A percentile compares a stretch with the other conserved stretches of the same genome.
Evolutionary conservation across 2,113 vertebrate genomes (phyloP).

Genomic region (Numenius arquata): DNA sequence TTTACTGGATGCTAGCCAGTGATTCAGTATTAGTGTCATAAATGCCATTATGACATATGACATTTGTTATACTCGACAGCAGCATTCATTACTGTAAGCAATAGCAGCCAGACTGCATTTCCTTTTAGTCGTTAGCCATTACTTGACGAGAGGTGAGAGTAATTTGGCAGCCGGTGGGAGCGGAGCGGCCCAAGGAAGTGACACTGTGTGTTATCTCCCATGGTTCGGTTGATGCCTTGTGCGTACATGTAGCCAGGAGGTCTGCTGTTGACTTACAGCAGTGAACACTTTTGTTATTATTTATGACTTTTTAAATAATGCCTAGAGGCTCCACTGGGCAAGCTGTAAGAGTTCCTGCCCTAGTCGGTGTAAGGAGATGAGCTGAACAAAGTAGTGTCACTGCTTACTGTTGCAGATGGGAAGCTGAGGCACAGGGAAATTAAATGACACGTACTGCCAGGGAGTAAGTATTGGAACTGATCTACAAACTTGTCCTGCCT

Average conservation of each 20-base stretch:
- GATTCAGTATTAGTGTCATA: not conserved
- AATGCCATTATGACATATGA: not conserved
- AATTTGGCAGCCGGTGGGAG: not conserved
- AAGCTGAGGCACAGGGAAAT: not conserved
- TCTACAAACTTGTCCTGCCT: not conserved
- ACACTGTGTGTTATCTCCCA: not conserved
- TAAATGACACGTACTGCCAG: not conserved
- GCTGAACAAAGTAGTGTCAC: not conserved
- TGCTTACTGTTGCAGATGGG: not conserved
- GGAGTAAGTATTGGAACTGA: not conserved
- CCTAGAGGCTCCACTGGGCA: not conserved
- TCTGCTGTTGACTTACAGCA: not conserved
- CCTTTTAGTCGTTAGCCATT: not conserved
- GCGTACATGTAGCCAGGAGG: not conserved
- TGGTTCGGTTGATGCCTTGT: not conserved
- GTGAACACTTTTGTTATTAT: not conserved
- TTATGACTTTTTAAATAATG: not conserved
- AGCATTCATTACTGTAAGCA: slow-evolving; percentile 11
- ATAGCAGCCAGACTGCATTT: not conserved
- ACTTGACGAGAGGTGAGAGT: not conserved
- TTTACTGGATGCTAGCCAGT: slow-evolving; percentile 5
- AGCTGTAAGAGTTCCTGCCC: not conserved
- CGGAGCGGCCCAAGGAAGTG: not conserved
- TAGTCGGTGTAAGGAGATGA: not conserved
- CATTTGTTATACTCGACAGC: not conserved